Evolutionary conservation across 2,888 invertebrate genomes (phyloP).

Genomic region (Diarsia dahlii): DNA sequence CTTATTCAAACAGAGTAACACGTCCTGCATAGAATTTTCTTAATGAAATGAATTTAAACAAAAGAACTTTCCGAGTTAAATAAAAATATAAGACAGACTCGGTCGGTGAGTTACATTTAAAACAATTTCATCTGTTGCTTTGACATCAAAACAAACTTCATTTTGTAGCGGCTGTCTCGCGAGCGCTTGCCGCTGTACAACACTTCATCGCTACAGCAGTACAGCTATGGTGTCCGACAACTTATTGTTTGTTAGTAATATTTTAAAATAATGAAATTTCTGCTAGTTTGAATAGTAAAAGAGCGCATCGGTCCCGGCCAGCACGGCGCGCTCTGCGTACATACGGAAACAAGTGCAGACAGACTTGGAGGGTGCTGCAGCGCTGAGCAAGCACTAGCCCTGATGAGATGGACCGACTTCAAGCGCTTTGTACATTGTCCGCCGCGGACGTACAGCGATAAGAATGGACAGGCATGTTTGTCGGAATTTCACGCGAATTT

Average conservation of each 20-base stretch:
- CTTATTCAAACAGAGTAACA: slow-evolving; percentile 35
- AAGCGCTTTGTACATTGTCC: slow-evolving; percentile 65
- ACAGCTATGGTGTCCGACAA: slow-evolving; percentile 21
- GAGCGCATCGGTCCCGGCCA: slow-evolving; percentile 25
- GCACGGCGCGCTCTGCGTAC: slow-evolving; percentile 2
- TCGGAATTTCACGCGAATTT: slow-evolving; percentile 6
- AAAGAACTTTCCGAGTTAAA: neutral
- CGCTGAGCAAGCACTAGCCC: slow-evolving; percentile 59
- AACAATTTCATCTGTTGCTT: slow-evolving; percentile 11
- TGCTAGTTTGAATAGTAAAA: slow-evolving; percentile 48
- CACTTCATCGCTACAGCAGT: neutral
- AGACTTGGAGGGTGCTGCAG: slow-evolving; percentile 43
- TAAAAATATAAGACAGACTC: neutral
- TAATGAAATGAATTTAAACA: slow-evolving; percentile 8
- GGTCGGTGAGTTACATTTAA: neutral
- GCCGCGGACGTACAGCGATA: slow-evolving; percentile 37
- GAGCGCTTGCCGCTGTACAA: neutral
- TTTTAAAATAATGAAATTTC: slow-evolving; percentile 52
- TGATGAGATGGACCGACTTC: slow-evolving; percentile 60
- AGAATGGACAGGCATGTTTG: slow-evolving; percentile 30
- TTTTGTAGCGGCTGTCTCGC: neutral
- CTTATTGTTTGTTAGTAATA: slow-evolving; percentile 37
- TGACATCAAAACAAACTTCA: slow-evolving; percentile 22
- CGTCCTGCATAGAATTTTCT: neutral
- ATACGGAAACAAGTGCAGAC: slow-evolving; percentile 31